These are phyloP conservation scores for Xiphorhynchus elegans DNA, from an alignment of 2,113 vertebrate species.

Conservation along the genomic window DNA sequence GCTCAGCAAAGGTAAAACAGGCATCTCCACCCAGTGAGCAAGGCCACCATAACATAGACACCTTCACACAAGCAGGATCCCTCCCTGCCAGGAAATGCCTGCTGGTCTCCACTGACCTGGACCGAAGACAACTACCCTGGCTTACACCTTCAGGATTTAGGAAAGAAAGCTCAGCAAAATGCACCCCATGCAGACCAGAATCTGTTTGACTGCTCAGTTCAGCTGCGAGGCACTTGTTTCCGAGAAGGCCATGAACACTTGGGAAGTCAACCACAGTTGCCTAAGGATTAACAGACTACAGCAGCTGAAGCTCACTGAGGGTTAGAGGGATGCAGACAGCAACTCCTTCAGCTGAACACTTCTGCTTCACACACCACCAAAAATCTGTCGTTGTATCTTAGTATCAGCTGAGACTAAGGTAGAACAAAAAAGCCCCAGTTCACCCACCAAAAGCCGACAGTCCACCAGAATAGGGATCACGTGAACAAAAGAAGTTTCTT, in stretches of 20 bases:
- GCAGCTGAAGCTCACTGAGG: not conserved
- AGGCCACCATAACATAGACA: accelerated
- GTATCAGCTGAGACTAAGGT: not conserved
- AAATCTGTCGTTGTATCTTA: not conserved
- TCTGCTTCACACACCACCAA: not conserved
- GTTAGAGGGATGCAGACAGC: not conserved
- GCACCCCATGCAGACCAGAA: not conserved
- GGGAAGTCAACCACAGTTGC: not conserved
- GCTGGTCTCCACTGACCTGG: not conserved
- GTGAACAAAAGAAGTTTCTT: not conserved
- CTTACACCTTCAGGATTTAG: not conserved
- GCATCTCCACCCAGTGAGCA: not conserved
- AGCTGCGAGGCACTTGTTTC: not conserved
- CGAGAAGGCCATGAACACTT: accelerated
- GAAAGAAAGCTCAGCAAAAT: not conserved
- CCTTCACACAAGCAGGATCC: not conserved
- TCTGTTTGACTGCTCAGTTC: not conserved
- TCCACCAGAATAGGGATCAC: not conserved
- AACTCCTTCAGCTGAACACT: not conserved
- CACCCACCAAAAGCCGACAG: not conserved
- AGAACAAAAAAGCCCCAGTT: not conserved
- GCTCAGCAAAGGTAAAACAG: not conserved
- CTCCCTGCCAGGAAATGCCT: not conserved
- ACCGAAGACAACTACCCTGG: not conserved
- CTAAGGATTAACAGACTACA: not conserved